A percentile compares a stretch with the other conserved stretches of the same genome.
Conservation (phyloP, 2,888 invertebrate species). For the Microctonus hyperodae region DNA sequence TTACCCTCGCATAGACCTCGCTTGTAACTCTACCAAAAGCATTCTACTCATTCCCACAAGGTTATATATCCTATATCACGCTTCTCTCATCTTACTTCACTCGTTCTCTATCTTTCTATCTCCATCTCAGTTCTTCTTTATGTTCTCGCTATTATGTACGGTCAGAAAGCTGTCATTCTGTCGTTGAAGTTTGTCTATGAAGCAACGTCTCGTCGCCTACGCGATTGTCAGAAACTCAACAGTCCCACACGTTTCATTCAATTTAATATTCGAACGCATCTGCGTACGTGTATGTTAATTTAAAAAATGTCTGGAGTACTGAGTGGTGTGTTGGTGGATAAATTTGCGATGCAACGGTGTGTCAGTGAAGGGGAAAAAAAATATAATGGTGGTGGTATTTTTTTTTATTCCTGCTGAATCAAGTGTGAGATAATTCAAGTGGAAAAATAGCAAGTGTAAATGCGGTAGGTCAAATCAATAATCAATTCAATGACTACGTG, state of each 20-base stretch:
- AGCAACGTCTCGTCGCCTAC: constrained; percentile 46
- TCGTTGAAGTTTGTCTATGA: constrained; percentile 57
- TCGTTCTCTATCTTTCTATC: neutral
- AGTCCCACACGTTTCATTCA: neutral
- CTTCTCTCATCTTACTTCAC: neutral
- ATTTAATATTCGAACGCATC: constrained; percentile 2
- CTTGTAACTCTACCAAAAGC: constrained; percentile 31
- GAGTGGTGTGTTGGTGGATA: neutral
- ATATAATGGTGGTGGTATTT: constrained; percentile 5
- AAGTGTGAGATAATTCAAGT: constrained; percentile 2
- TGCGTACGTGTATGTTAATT: neutral
- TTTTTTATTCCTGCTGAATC: neutral
- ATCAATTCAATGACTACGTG: constrained; percentile 14
- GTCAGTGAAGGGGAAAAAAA: neutral
- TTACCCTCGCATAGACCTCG: constrained; percentile 33
- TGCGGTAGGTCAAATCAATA: constrained; percentile 20
- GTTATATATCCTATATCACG: constrained; percentile 28
- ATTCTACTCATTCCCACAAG: constrained; percentile 42
- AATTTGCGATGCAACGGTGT: neutral
- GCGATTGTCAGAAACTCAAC: constrained; percentile 19
- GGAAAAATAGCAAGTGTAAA: neutral
- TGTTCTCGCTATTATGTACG: constrained; percentile 37
- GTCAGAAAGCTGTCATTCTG: constrained; percentile 54
- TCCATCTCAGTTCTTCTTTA: constrained; percentile 40
- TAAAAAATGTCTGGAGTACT: neutral